Base-by-base conservation (phyloP, 2,888 invertebrate species). In the Lydus trimaculatus region DNA sequence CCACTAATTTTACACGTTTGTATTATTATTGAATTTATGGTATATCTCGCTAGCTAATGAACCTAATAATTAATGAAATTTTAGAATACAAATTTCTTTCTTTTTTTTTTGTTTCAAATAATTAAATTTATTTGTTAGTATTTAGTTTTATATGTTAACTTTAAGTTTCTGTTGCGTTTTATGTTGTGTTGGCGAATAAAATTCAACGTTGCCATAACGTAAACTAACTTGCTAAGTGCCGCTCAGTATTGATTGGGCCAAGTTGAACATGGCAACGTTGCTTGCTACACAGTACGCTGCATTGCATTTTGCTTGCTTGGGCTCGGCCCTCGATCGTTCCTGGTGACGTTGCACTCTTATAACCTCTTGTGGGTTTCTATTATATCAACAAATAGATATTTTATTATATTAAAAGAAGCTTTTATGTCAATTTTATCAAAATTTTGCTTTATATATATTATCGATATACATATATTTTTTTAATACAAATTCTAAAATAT, bases 181-280 rank as follows among this genome's bases (percentile, higher is more conserved):
- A 60, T 70, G 64, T 70, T 60, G 67, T 66, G 66, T 64, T 70
- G 66, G 67, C 71, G 64, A 67, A 69, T 25, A 52, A 23, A 52
- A 52, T 52, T 13, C 52, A 52, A 61, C 59, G 62, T 66, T 66
- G 74, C 78, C 61, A 58, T 59, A 81, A 81, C 81, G 82, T 81
- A 82, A 65, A 63, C 36, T 69, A 75, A 73, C 75, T 76, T 66
- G 67, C 76, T 74, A 72, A 80, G 81, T 79, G 80, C 76, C 77
- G 80, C 77, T 80, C 76, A 79, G 82, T 84, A 84, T 84, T 84
- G 84, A 84, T 84, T 84, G 79, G 79, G 79, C 76, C 70, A 74
- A 73, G 58, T 71, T 65, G 68, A 69, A 78, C 67, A 70, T 77
- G 84, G 83, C 84, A 84, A 83, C 83, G 69, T 52, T 73, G 84